Conservation (phyloP, 2,888 invertebrate species). For the Gerosis bhagava region DNA sequence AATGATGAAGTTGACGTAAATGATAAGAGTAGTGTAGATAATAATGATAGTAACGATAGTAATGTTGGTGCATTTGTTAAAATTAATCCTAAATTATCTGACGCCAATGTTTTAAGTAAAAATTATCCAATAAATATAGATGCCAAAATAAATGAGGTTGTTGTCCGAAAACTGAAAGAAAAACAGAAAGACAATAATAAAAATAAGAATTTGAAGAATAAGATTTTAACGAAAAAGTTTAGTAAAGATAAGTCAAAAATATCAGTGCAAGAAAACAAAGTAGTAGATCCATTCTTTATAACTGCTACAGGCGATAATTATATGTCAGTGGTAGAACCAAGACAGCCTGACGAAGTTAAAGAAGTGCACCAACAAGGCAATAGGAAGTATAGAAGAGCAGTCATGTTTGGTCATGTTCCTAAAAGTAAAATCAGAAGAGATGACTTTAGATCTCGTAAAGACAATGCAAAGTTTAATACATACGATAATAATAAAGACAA, state of each 20-base stretch:
- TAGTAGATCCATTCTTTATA: slow-evolving; percentile 73
- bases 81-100: neutral
- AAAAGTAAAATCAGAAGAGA: slow-evolving; percentile 53
- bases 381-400: slow-evolving; percentile 67
- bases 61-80: slow-evolving; percentile 19
- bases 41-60: slow-evolving; percentile 17
- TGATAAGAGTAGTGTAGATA: neutral
- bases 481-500: slow-evolving; percentile 27
- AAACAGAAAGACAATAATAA: slow-evolving; percentile 58
- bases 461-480: slow-evolving; percentile 31
- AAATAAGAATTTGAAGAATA: slow-evolving; percentile 65
- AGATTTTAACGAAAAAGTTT: slow-evolving; percentile 56
- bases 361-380: slow-evolving; percentile 68
- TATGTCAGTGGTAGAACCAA: slow-evolving; percentile 68
- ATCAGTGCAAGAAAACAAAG: slow-evolving; percentile 45
- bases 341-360: slow-evolving; percentile 70
- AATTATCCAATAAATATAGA: slow-evolving; percentile 12
- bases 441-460: slow-evolving; percentile 35
- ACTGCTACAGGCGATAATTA: slow-evolving; percentile 71
- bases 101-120: slow-evolving; percentile 14
- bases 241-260: slow-evolving; percentile 49
- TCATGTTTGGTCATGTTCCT: slow-evolving; percentile 68
- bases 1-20: no score
- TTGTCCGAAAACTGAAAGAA: slow-evolving; percentile 25
- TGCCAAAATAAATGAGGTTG: slow-evolving; percentile 16